Percentiles rank a stretch among this genome's conserved stretches.
These are phyloP conservation scores for Leucophenga maculata DNA, from an alignment of 2,888 invertebrate genomes.

Conservation along the genomic window DNA sequence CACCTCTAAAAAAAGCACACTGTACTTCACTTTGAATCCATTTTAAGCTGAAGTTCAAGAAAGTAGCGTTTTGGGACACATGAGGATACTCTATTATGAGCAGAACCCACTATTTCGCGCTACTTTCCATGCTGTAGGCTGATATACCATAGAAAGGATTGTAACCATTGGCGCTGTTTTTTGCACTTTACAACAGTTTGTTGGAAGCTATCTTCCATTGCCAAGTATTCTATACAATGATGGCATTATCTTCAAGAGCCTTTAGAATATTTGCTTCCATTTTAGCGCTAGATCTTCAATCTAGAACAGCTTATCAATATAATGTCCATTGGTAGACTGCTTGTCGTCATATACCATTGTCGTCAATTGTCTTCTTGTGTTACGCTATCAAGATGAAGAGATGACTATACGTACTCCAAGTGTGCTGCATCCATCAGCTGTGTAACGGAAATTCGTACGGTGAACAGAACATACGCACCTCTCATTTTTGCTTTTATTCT, in stretches of 20 bases:
- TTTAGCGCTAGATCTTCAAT: conserved; percentile 90
- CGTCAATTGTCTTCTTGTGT: conserved; percentile 88
- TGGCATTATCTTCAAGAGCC: conserved; percentile 84
- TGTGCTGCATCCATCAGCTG: conserved; percentile 75
- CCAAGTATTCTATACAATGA: conserved; percentile 90
- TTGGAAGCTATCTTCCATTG: conserved; percentile 90
- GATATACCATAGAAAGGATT: conserved; percentile 87
- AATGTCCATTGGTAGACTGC: conserved; percentile 94
- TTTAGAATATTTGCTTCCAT: conserved; percentile 80
- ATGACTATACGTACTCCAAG: conserved; percentile 65
- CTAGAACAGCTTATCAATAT: conserved; percentile 93
- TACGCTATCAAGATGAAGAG: conserved; percentile 78
- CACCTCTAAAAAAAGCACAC: too few relatives aligned
- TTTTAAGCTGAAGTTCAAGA: too few relatives aligned
- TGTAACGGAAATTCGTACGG: conserved; percentile 83
- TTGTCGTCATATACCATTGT: conserved; percentile 95
- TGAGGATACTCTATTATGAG: too few relatives aligned
- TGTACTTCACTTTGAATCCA: too few relatives aligned
- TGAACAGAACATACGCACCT: conserved; percentile 78
- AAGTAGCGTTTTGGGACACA: too few relatives aligned
- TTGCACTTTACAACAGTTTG: conserved; percentile 90
- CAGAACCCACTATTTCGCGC: conserved; percentile 92
- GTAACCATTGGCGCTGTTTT: conserved; percentile 91
- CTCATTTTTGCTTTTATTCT: conserved; percentile 73
- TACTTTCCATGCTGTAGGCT: conserved; percentile 84